phyloP scores from a whole-genome alignment of 2,888 invertebrate species.

The Zhengitettix transpicula region DNA sequence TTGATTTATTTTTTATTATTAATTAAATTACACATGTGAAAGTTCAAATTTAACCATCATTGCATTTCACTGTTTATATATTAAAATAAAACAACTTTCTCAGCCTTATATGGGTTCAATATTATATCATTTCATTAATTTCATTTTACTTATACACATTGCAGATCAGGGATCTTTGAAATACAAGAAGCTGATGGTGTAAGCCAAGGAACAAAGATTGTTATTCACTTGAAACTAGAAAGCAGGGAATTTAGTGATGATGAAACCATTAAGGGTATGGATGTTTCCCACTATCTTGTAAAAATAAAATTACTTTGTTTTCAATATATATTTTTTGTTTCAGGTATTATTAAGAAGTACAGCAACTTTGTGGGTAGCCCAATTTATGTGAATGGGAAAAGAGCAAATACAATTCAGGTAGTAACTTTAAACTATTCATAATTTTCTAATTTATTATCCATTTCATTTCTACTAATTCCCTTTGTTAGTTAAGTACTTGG shows the following conservation, averaged over 20 bases:
- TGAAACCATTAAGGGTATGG: constrained; percentile 52
- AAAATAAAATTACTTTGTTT: not conserved
- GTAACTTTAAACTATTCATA: not conserved
- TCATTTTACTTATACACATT: constrained; percentile 13
- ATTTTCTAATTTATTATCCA: not conserved
- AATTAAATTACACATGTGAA: too few species aligned
- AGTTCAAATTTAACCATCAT: too few species aligned
- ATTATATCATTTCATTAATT: not conserved
- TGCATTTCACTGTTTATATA: too few species aligned
- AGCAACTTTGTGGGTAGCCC: constrained; percentile 94
- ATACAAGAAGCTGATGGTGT: constrained; percentile 74
- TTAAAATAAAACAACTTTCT: too few species aligned
- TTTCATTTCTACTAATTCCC: not conserved
- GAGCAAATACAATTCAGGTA: constrained; percentile 72
- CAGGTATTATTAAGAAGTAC: constrained; percentile 82
- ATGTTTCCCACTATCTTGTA: not conserved
- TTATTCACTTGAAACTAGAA: constrained; percentile 75
- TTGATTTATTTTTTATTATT: too few species aligned
- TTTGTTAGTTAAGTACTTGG: too few species aligned
- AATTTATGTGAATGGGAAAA: constrained; percentile 76
- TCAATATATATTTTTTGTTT: constrained; percentile 18
- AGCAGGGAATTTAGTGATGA: constrained; percentile 82
- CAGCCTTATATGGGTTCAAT: too few species aligned
- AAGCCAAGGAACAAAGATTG: constrained; percentile 80
- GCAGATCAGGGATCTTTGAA: constrained; percentile 72